Evolutionary conservation across 1,140 invertebrate genomes (phyloP), one percentile per base, ranked within the genome.

Genomic region (Frieseomelitta varia): DNA sequence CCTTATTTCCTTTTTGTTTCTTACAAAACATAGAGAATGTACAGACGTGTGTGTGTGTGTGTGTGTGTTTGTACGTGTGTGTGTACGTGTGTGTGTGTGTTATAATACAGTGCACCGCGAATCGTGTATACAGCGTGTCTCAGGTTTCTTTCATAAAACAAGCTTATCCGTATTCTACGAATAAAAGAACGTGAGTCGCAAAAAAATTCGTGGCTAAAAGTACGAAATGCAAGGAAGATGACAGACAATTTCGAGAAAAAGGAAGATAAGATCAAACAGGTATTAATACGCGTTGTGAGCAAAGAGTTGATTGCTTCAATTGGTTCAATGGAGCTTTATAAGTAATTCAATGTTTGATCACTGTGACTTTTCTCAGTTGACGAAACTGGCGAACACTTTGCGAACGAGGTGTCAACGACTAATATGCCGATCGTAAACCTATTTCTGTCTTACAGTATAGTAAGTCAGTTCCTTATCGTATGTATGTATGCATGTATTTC

Each of bases 1-100:
- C 3, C 8, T 53, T 47, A 10, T 73, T 65, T 47, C 73, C 81
- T 71, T 79, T 21, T 30, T 4, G 1, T 86, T 58, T 69, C 68
- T 88, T 82, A 82, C 63, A 85, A 88, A 88, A 88, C 80, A 88
- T 88, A 88, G 75, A 88, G 82, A 85, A 88, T 85, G 72, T 76
- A 88, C 65, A 85, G 83, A 73, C 14, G 53, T 79, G 69, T 84
- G 30, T 79, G 1, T 58, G 0, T 58, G 12, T 68, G 10, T 65
- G 19, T 76, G 55, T 84, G 11, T 34, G 34, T 65, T 68, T 34
- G n/a, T 58, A 68, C 84, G 73, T 61, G 12, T 17, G 69, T 73
- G 30, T 58, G 19, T 61, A 19, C 74, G 63, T 58, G 75, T 84
- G 30, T 79, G 1, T 58, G 0, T 58, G 12, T 68, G 10, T 58